Conservation (phyloP, 2,888 invertebrate genomes). For the Drosophila mulleri region DNA sequence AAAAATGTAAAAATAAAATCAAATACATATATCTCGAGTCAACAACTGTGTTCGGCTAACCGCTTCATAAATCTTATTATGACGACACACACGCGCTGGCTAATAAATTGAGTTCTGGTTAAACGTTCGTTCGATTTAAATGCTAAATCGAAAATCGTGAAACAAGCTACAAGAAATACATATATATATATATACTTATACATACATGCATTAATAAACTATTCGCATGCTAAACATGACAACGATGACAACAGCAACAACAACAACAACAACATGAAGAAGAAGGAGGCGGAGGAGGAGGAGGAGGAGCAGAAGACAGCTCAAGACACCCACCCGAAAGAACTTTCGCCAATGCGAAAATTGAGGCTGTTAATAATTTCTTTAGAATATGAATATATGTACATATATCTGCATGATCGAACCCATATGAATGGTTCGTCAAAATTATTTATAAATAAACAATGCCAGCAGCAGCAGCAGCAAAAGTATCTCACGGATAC, state of each 20-base stretch:
- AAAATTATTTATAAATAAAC: slow-evolving; percentile 60
- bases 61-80: slow-evolving; percentile 61
- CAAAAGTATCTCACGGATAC: slow-evolving; percentile 64
- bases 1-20: not conserved
- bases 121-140: slow-evolving; percentile 50
- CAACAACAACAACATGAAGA: slow-evolving; percentile 10
- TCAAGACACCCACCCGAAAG: slow-evolving; percentile 2
- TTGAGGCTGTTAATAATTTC: slow-evolving; percentile 44
- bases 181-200: too few relatives aligned
- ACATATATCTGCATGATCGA: slow-evolving; percentile 52
- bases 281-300: not conserved
- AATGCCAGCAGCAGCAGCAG: slow-evolving; percentile 15
- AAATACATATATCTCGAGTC: not conserved
- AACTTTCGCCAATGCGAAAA: slow-evolving; percentile 6
- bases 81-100: slow-evolving; percentile 60
- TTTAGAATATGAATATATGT: not conserved
- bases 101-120: slow-evolving; percentile 46
- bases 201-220: slow-evolving; percentile 45
- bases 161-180: not conserved
- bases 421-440: slow-evolving; percentile 30
- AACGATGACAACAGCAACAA: slow-evolving; percentile 14
- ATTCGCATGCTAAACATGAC: slow-evolving; percentile 42
- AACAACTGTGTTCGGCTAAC: slow-evolving; percentile 48
- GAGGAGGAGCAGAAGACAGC: not conserved
- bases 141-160: slow-evolving; percentile 37